phyloP scores from a whole-genome alignment of 1,140 invertebrate genomes.

The Trichoplusia ni region DNA sequence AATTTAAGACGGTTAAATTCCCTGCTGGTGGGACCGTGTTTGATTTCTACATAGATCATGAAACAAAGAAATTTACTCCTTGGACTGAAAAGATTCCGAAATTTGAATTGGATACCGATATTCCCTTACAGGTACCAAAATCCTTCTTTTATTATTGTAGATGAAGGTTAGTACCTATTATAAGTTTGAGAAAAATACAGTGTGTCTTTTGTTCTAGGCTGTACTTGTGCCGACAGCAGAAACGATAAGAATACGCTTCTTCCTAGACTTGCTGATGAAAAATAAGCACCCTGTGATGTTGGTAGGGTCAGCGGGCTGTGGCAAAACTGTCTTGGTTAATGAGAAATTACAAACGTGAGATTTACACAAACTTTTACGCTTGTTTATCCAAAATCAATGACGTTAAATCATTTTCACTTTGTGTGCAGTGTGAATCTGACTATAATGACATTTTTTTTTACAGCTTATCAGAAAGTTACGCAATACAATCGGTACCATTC shows the following conservation, averaged over 20 bases:
- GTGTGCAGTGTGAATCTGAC: too few relatives aligned
- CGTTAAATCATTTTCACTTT: neutral
- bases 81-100: slow-evolving; percentile 95
- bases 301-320: slow-evolving; percentile 94
- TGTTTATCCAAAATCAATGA: neutral
- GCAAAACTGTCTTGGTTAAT: slow-evolving; percentile 93
- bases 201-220: slow-evolving; percentile 81
- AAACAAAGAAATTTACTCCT: slow-evolving; percentile 93
- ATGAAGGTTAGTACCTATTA: too few relatives aligned
- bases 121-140: slow-evolving; percentile 90
- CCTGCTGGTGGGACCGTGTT: slow-evolving; percentile 95
- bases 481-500: slow-evolving; percentile 95
- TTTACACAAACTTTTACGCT: neutral
- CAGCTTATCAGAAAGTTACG: slow-evolving; percentile 92
- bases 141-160: neutral
- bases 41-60: slow-evolving; percentile 96
- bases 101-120: slow-evolving; percentile 95
- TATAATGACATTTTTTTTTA: slow-evolving; percentile 21
- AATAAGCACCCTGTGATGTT: slow-evolving; percentile 96
- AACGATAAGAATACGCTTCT: slow-evolving; percentile 94
- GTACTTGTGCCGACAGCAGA: slow-evolving; percentile 96
- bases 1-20: slow-evolving; percentile 98
- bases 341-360: slow-evolving; percentile 89
- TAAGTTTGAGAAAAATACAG: neutral
- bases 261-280: slow-evolving; percentile 94